phyloP scores from a whole-genome alignment of 2,797 vertebrate genomes.

The Spinibarbus caldwelli region DNA sequence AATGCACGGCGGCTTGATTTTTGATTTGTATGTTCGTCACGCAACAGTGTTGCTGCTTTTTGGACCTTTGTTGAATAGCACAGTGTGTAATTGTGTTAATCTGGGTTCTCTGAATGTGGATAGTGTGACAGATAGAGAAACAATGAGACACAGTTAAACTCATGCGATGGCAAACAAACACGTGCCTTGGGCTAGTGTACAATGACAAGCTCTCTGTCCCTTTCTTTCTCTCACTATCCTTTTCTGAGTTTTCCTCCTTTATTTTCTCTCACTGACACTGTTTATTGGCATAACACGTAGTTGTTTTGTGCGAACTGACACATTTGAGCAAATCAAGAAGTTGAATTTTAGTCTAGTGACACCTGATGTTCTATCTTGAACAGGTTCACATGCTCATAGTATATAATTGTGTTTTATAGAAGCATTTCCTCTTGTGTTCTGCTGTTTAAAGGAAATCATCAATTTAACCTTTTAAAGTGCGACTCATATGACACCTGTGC shows the following conservation, averaged over 20 bases:
- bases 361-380: background rate
- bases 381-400: background rate
- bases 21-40: conserved; percentile 5
- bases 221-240: conserved; percentile 21
- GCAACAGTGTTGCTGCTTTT: background rate
- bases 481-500: background rate
- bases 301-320: background rate
- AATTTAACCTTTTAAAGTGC: background rate
- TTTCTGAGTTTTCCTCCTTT: conserved; percentile 1
- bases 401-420: background rate
- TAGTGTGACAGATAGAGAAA: conserved; percentile 59
- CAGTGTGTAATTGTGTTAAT: conserved; percentile 49
- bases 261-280: background rate
- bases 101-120: conserved; percentile 44
- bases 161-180: conserved; percentile 58
- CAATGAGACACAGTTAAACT: conserved; percentile 69
- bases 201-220: conserved; percentile 38
- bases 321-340: background rate
- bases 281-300: background rate
- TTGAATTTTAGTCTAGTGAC: background rate
- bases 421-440: background rate
- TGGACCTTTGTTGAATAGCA: conserved; percentile 44
- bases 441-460: background rate
- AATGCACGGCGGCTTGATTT: background rate
- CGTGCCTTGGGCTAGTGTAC: conserved; percentile 57